A percentile compares a stretch with the other conserved stretches of the same genome.
phyloP scores from a whole-genome alignment of 2,888 invertebrate genomes.

The Ormyrus rosae region DNA sequence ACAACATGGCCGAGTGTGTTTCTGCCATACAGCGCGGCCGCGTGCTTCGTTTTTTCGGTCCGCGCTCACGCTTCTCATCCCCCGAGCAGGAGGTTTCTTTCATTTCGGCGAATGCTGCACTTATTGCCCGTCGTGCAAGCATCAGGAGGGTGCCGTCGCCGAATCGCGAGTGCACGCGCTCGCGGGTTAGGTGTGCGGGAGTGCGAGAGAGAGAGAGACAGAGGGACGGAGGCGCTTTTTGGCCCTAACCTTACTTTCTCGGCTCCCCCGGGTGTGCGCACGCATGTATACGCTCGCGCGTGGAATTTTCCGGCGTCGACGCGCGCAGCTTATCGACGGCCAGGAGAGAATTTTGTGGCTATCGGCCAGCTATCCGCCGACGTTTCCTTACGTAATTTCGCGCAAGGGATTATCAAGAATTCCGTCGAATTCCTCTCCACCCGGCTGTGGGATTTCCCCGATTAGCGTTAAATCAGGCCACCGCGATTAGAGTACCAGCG shows the following conservation, averaged over 20 bases:
- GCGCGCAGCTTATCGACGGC: background rate
- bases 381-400: conserved; percentile 32
- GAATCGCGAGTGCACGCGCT: too few species aligned
- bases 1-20: conserved; percentile 54
- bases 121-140: too few species aligned
- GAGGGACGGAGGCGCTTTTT: background rate
- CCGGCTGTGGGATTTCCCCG: too few species aligned
- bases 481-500: too few species aligned
- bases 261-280: background rate
- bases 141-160: too few species aligned
- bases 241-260: conserved; percentile 42
- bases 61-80: too few species aligned
- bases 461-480: too few species aligned
- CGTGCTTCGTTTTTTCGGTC: too few species aligned
- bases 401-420: background rate
- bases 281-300: background rate
- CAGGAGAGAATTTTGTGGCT: background rate
- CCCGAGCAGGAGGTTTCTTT: too few species aligned
- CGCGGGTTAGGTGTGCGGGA: too few species aligned
- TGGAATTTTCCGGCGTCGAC: conserved; percentile 28
- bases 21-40: background rate
- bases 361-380: background rate
- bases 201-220: too few species aligned
- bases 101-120: background rate
- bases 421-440: too few species aligned